Percentiles rank a stretch among this genome's conserved stretches.
These are phyloP conservation scores for Lissocephala sabroskyi DNA, from an alignment of 2,888 invertebrate genomes.

Conservation along the genomic window DNA sequence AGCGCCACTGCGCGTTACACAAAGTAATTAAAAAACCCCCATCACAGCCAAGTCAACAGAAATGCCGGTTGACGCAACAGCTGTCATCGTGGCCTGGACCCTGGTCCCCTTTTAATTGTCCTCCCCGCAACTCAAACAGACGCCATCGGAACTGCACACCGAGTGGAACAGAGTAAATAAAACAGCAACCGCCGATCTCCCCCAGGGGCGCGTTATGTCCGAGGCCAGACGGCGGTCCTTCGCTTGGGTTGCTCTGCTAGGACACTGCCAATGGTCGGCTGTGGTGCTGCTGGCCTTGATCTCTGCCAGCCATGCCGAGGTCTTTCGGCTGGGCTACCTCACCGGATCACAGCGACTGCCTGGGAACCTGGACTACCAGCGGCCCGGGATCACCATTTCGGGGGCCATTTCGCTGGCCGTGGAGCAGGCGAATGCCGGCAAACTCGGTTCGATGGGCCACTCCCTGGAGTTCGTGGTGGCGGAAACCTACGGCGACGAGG, in stretches of 20 bases:
- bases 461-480: conserved; percentile 85
- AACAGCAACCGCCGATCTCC: not conserved
- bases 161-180: not conserved
- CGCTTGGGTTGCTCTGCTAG: no score
- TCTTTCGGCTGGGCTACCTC: conserved; percentile 86
- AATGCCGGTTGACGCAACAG: no score
- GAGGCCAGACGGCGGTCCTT: not conserved
- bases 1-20: no score
- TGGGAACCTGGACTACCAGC: conserved; percentile 84
- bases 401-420: conserved; percentile 92
- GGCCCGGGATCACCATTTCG: conserved; percentile 80
- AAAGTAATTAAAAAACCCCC: no score
- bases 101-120: no score
- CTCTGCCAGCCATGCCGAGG: conserved; percentile 72
- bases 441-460: conserved; percentile 78
- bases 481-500: conserved; percentile 93
- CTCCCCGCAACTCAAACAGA: no score
- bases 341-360: conserved; percentile 87
- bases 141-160: no score
- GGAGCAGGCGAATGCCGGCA: conserved; percentile 82
- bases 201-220: conserved; percentile 21
- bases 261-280: conserved; percentile 7
- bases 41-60: no score
- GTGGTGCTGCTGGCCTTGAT: conserved; percentile 22
- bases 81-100: no score